phyloP scores from a whole-genome alignment of 2,113 vertebrate species.

The Phoxinus phoxinus region DNA sequence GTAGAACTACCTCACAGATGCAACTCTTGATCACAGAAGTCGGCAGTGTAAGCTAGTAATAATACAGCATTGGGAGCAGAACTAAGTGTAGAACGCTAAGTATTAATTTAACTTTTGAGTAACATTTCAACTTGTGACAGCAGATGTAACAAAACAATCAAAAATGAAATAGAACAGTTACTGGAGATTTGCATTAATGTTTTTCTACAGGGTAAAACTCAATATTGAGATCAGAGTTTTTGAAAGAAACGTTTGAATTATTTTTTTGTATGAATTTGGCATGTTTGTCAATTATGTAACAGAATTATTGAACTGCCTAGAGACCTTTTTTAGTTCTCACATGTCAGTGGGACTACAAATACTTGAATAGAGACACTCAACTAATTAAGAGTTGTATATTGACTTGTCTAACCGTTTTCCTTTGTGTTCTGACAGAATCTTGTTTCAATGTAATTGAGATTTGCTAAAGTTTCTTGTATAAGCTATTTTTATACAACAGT shows the following conservation, averaged over 20 bases:
- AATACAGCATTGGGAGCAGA: background rate
- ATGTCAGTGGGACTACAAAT: background rate
- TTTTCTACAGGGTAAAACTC: background rate
- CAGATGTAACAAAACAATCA: background rate
- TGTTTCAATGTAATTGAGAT: background rate
- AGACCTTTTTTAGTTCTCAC: background rate
- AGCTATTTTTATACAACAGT: background rate
- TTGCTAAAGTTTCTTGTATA: background rate
- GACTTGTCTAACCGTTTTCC: background rate
- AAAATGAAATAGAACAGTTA: background rate
- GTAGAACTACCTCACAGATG: conserved; percentile 50
- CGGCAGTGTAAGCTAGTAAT: background rate
- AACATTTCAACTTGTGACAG: background rate
- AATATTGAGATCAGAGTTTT: background rate
- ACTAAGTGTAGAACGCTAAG: background rate
- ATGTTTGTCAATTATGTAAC: background rate
- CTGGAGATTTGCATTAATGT: background rate
- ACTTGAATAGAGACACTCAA: conserved; percentile 6
- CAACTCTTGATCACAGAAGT: conserved; percentile 18
- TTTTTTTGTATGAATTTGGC: background rate
- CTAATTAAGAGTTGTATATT: background rate
- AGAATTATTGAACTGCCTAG: background rate
- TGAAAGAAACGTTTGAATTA: background rate
- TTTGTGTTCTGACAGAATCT: background rate
- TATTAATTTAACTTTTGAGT: background rate